Percentiles rank a stretch among this genome's conserved stretches.
Evolutionary conservation across 2,113 vertebrate genomes (phyloP).

Genomic region (Caloenas nicobarica): DNA sequence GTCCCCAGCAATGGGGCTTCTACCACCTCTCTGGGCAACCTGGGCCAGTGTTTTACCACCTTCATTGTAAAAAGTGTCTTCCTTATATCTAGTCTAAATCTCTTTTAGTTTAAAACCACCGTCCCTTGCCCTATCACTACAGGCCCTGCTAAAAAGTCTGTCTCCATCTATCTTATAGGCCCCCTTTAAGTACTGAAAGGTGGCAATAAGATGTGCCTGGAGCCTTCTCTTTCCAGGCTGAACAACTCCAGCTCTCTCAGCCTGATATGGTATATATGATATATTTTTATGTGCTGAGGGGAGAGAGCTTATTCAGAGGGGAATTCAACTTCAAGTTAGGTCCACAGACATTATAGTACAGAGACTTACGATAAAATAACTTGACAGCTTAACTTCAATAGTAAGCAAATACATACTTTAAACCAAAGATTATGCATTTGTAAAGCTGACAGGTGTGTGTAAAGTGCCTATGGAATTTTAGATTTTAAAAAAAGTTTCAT

Average conservation of each 20-base stretch:
- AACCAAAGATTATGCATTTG: not conserved
- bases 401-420: not conserved
- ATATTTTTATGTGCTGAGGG: not conserved
- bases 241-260: not conserved
- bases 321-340: not conserved
- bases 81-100: not conserved
- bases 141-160: not conserved
- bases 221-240: not conserved
- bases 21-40: not conserved
- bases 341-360: not conserved
- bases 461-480: not conserved
- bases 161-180: not conserved
- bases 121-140: rapidly evolving
- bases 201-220: rapidly evolving
- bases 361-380: not conserved
- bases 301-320: not conserved
- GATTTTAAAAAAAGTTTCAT: not conserved
- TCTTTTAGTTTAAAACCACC: not conserved
- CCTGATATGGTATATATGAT: no score
- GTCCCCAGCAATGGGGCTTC: not conserved
- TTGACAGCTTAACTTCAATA: not conserved
- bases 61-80: not conserved
- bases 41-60: not conserved
- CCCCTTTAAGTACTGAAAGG: not conserved
- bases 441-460: not conserved